phyloP scores from a whole-genome alignment of 2,888 invertebrate genomes.

The Fragum fragum region DNA sequence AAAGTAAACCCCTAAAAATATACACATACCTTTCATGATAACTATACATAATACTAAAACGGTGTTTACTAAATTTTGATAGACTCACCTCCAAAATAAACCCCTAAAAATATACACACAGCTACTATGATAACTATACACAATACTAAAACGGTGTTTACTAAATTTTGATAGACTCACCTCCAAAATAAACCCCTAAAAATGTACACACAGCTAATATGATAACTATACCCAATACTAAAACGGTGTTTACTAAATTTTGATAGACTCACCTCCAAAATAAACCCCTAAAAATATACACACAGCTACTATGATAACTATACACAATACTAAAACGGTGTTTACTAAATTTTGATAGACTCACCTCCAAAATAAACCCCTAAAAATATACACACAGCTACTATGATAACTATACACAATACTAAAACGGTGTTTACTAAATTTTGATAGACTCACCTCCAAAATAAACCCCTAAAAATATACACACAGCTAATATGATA shows the following conservation, averaged over 20 bases:
- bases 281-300: too few species aligned
- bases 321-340: too few species aligned
- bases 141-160: constrained; percentile 46
- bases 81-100: constrained; percentile 60
- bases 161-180: constrained; percentile 40
- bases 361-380: too few species aligned
- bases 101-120: constrained; percentile 51
- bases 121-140: constrained; percentile 54
- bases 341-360: too few species aligned
- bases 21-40: constrained; percentile 48
- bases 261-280: too few species aligned
- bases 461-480: constrained; percentile 55
- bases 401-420: too few species aligned
- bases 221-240: too few species aligned
- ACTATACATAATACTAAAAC: constrained; percentile 48
- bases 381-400: too few species aligned
- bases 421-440: too few species aligned
- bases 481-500: constrained; percentile 49
- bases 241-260: too few species aligned
- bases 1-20: constrained; percentile 55
- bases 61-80: constrained; percentile 39
- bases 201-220: constrained; percentile 19
- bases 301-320: too few species aligned
- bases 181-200: constrained; percentile 61
- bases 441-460: constrained; percentile 41